A percentile compares a stretch with the other conserved stretches of the same genome.
Evolutionary conservation across 2,797 vertebrate species (phyloP).

Genomic region (Varecia variegata): DNA sequence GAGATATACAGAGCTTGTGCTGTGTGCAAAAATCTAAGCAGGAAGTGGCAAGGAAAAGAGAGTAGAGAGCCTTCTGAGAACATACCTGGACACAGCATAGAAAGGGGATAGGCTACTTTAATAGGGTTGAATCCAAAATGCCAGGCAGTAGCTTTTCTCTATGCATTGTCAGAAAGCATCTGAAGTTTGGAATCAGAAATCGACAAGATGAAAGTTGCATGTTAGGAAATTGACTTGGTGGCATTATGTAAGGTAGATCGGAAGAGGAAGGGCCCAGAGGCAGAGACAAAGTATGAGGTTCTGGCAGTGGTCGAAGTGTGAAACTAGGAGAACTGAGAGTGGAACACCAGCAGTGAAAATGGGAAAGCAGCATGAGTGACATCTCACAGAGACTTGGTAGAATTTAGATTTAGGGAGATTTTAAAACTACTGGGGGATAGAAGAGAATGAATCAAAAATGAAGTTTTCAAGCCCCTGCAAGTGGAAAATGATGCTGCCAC

Average conservation of each 20-base stretch:
- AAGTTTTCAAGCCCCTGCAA: not conserved
- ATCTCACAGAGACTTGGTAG: not conserved
- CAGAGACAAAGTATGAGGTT: not conserved
- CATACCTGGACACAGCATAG: not conserved
- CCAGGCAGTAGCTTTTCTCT: not conserved
- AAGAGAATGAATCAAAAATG: not conserved
- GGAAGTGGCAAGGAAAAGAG: not conserved
- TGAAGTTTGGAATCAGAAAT: not conserved
- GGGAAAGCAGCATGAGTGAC: not conserved
- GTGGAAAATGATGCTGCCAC: not conserved
- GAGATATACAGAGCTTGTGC: not conserved
- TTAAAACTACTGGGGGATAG: not conserved
- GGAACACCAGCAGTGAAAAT: not conserved
- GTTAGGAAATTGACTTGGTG: not conserved
- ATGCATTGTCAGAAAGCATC: not conserved
- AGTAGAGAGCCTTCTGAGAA: not conserved
- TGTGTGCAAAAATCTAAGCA: not conserved
- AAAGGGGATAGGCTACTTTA: not conserved
- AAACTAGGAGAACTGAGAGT: too few relatives aligned
- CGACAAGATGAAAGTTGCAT: not conserved
- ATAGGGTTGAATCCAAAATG: not conserved
- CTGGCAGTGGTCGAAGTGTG: not conserved
- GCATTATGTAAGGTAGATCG: not conserved
- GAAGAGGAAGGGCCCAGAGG: not conserved
- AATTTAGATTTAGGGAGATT: not conserved